Percentiles rank a stretch among this genome's conserved stretches.
These are phyloP conservation scores for Diabrotica undecimpunctata DNA, from an alignment of 1,140 invertebrate species.

Conservation along the genomic window DNA sequence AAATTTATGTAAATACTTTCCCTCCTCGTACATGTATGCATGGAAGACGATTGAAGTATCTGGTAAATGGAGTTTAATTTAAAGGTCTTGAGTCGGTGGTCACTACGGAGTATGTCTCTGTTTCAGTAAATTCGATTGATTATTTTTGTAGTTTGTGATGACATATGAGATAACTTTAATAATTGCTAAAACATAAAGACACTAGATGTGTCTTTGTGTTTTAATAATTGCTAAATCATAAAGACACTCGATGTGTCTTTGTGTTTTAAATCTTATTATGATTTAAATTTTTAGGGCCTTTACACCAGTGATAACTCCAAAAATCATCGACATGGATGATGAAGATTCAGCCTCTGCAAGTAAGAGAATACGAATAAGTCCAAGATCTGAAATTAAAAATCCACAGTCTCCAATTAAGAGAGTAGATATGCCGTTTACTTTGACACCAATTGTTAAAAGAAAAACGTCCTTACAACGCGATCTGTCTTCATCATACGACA, in stretches of 20 bases:
- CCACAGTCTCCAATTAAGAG: neutral
- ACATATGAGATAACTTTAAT: too few relatives aligned
- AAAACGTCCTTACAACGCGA: slow-evolving; percentile 24
- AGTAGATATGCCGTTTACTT: slow-evolving; percentile 21
- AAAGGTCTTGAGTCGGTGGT: too few relatives aligned
- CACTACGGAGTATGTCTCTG: too few relatives aligned
- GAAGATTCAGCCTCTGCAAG: slow-evolving; percentile 6
- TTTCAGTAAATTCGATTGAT: too few relatives aligned
- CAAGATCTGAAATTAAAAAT: slow-evolving; percentile 19
- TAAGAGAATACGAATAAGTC: slow-evolving; percentile 33
- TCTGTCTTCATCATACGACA: slow-evolving; percentile 10
- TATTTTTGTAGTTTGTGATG: too few relatives aligned
- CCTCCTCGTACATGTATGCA: too few relatives aligned
- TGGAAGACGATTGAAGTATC: too few relatives aligned
- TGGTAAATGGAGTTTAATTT: too few relatives aligned
- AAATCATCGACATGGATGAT: slow-evolving; percentile 20
- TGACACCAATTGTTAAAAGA: slow-evolving; percentile 38
- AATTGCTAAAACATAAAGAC: too few relatives aligned
- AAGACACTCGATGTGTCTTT: neutral
- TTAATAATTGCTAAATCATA: too few relatives aligned
- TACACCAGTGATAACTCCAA: slow-evolving; percentile 30
- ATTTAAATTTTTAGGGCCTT: slow-evolving; percentile 18
- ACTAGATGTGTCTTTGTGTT: too few relatives aligned
- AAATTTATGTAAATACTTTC: too few relatives aligned
- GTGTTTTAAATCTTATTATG: neutral